phyloP scores from a whole-genome alignment of 1,140 invertebrate species.

The Nymphalis io region DNA sequence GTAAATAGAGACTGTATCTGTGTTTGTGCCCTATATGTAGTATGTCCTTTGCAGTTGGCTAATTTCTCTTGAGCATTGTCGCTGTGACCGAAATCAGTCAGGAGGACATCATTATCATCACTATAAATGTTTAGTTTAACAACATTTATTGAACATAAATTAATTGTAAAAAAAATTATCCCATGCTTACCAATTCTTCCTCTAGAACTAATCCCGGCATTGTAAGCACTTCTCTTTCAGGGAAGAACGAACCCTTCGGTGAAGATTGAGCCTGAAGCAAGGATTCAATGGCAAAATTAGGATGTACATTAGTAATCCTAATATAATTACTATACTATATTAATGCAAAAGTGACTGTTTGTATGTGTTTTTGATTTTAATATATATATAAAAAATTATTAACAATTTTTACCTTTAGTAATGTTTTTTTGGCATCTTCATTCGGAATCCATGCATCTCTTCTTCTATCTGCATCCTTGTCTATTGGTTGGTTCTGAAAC shows the following conservation, averaged over 20 bases:
- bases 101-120: no score
- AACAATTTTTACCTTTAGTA: conserved; percentile 78
- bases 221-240: conserved; percentile 85
- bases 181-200: conserved; percentile 86
- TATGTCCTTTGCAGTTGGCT: no score
- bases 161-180: background rate
- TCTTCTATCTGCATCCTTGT: conserved; percentile 83
- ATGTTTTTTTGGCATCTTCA: conserved; percentile 83
- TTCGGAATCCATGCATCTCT: conserved; percentile 90
- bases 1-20: no score
- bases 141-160: no score
- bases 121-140: no score
- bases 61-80: no score
- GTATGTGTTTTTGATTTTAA: no score
- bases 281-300: background rate
- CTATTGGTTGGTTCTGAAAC: conserved; percentile 69
- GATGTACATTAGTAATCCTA: background rate
- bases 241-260: conserved; percentile 84
- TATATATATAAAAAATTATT: no score
- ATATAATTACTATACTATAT: background rate
- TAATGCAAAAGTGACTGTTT: no score
- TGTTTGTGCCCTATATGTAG: no score
- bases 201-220: conserved; percentile 86
- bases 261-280: conserved; percentile 81
- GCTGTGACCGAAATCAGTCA: no score